phyloP scores from a whole-genome alignment of 2,888 invertebrate genomes.

The Zelleria hepariella region DNA sequence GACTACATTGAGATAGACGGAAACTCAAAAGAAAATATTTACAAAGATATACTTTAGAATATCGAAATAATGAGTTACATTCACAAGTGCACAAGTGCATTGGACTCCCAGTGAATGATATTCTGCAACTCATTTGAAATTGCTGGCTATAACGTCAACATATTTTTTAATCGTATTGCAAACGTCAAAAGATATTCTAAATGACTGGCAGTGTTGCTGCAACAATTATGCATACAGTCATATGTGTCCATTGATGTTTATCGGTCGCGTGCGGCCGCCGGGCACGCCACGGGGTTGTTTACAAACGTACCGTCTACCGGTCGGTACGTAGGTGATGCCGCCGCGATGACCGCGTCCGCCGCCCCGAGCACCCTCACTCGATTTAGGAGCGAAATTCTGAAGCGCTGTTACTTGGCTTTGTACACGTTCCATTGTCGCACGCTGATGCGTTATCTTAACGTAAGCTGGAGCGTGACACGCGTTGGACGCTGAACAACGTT shows the following conservation, averaged over 20 bases:
- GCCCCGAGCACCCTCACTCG: neutral
- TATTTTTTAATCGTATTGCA: too few species aligned
- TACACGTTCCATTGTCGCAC: conserved; percentile 4
- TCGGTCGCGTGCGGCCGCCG: neutral
- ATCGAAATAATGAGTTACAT: too few species aligned
- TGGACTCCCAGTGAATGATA: too few species aligned
- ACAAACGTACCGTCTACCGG: neutral
- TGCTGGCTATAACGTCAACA: too few species aligned
- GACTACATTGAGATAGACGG: too few species aligned
- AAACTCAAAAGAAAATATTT: too few species aligned
- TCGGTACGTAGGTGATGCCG: neutral
- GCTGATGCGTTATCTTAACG: neutral
- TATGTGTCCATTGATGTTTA: neutral
- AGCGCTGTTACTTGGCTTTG: neutral
- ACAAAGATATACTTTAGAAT: too few species aligned
- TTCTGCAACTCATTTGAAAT: too few species aligned
- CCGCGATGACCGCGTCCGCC: neutral
- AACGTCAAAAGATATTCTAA: neutral
- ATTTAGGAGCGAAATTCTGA: neutral
- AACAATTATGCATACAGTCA: neutral
- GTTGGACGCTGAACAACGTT: neutral
- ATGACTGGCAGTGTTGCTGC: neutral
- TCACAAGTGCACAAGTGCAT: too few species aligned
- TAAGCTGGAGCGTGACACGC: neutral
- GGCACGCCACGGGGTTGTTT: neutral